Evolutionary conservation across 2,888 invertebrate genomes (phyloP).

Genomic region (Odontomyia ornata): DNA sequence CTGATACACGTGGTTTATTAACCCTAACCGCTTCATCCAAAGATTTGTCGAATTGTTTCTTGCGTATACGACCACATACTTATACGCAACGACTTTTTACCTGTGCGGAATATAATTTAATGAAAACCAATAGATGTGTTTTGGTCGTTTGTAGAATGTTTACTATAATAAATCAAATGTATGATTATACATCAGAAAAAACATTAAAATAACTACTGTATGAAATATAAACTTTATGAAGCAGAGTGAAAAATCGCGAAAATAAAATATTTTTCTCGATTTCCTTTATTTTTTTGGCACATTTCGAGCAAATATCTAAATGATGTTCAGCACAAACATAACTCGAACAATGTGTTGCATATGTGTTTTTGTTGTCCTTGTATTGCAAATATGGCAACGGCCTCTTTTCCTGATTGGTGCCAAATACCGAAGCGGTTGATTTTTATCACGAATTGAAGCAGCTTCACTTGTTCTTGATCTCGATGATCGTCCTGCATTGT

Average conservation of each 20-base stretch:
- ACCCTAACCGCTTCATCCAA: background rate
- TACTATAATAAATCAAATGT: background rate
- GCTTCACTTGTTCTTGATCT: background rate
- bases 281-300: background rate
- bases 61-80: background rate
- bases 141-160: background rate
- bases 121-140: background rate
- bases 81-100: background rate
- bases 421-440: background rate
- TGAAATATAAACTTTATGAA: background rate
- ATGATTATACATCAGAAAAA: background rate
- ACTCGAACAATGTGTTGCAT: background rate
- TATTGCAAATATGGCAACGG: conserved; percentile 1
- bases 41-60: background rate
- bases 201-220: background rate
- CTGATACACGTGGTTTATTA: too few species aligned
- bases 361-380: background rate
- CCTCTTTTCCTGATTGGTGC: background rate
- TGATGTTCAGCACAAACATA: conserved; percentile 7
- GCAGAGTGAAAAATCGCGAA: background rate
- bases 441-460: background rate
- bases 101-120: background rate
- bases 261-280: background rate
- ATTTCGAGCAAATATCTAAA: background rate
- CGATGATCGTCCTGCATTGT: background rate